These are phyloP conservation scores for Cecidostiba fungosa DNA, from an alignment of 2,888 invertebrate genomes.

Conservation along the genomic window DNA sequence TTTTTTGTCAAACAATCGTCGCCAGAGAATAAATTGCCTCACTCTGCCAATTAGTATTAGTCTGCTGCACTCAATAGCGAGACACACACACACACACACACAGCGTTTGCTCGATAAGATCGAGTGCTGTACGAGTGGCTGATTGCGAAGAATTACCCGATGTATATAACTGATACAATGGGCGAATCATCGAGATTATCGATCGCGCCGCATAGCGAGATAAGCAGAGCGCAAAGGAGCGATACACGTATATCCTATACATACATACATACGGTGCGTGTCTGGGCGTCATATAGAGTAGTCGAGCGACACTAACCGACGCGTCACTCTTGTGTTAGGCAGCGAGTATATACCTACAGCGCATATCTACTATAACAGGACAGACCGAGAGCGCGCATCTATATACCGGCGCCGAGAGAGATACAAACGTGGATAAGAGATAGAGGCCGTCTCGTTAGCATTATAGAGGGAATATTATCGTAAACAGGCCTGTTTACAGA, in stretches of 20 bases:
- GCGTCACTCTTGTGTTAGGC: neutral
- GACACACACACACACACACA: neutral
- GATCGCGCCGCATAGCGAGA: neutral
- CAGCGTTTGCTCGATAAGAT: neutral
- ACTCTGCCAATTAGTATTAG: slow-evolving; percentile 19
- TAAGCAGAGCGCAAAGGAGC: slow-evolving; percentile 7
- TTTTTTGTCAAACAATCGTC: neutral
- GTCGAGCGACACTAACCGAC: neutral
- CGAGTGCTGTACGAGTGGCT: neutral
- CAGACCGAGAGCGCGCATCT: neutral
- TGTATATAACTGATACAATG: neutral
- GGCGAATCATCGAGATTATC: slow-evolving; percentile 3
- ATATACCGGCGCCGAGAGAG: neutral
- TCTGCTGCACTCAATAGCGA: neutral
- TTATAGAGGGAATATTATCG: slow-evolving; percentile 75
- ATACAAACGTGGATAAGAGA: slow-evolving; percentile 41
- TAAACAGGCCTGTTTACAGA: slow-evolving; percentile 78
- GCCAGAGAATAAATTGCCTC: neutral
- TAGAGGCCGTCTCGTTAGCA: slow-evolving; percentile 71
- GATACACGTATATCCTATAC: neutral
- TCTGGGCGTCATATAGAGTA: neutral
- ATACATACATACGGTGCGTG: neutral
- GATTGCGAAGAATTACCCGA: neutral
- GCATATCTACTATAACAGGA: neutral
- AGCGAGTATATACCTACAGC: neutral